Conservation (phyloP, 2,888 invertebrate genomes). For the Sarcophaga carnaria region DNA sequence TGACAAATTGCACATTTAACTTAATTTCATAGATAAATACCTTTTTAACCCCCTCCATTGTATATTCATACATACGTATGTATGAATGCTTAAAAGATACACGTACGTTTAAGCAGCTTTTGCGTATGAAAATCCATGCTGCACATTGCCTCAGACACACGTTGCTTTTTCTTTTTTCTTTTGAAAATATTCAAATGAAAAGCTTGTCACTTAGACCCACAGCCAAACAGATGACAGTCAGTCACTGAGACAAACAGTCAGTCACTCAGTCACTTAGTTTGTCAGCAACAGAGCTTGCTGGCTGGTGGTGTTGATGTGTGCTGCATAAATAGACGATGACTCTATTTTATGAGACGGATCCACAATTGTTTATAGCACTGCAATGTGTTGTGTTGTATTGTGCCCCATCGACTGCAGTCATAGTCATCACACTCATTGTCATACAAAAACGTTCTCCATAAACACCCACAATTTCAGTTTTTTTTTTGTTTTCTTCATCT, state of each 20-base stretch:
- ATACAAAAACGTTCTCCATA: slow-evolving; percentile 50
- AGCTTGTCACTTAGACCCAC: background rate
- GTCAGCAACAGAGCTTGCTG: background rate
- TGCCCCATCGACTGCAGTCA: slow-evolving; percentile 57
- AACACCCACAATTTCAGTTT: slow-evolving; percentile 66
- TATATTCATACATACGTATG: background rate
- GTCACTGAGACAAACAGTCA: background rate
- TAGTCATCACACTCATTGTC: slow-evolving; percentile 9
- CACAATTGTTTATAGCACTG: slow-evolving; percentile 67
- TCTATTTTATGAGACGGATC: slow-evolving; percentile 69
- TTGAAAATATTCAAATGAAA: background rate
- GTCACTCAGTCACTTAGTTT: background rate
- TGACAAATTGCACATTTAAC: slow-evolving; percentile 69
- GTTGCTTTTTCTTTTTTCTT: too few species aligned
- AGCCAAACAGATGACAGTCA: slow-evolving; percentile 30
- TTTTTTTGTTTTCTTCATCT: slow-evolving; percentile 1
- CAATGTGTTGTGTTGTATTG: slow-evolving; percentile 56
- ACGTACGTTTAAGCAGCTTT: slow-evolving; percentile 23
- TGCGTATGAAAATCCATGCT: slow-evolving; percentile 44
- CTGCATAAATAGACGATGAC: slow-evolving; percentile 71
- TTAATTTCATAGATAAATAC: slow-evolving; percentile 70
- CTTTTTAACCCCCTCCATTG: slow-evolving; percentile 39
- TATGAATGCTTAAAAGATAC: background rate
- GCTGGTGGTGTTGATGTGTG: slow-evolving; percentile 61
- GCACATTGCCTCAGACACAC: background rate